phyloP scores from a whole-genome alignment of 1,140 invertebrate species.

The Microplitis mediator region DNA sequence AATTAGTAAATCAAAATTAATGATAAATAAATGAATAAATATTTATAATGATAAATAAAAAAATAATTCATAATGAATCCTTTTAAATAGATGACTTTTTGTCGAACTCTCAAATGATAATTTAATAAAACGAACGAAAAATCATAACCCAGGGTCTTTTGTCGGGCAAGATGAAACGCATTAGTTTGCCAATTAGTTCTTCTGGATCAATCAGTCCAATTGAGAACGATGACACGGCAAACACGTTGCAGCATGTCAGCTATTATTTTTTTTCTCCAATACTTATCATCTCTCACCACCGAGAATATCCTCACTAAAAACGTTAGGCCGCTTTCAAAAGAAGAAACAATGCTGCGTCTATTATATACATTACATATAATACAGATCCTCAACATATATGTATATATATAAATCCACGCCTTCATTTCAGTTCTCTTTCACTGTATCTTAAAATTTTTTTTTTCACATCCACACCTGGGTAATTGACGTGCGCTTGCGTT shows the following conservation, averaged over 20 bases:
- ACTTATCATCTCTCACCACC: neutral
- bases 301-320: neutral
- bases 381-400: neutral
- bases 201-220: conserved; percentile 15
- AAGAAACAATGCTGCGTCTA: neutral
- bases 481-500: conserved; percentile 1
- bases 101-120: neutral
- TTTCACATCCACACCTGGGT: neutral
- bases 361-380: too few relatives aligned
- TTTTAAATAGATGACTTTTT: neutral
- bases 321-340: neutral
- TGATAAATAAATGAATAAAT: too few relatives aligned
- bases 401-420: neutral
- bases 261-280: neutral
- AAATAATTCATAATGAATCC: too few relatives aligned
- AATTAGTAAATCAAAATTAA: too few relatives aligned
- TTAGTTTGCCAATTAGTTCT: conserved; percentile 22
- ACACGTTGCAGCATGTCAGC: neutral
- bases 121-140: neutral
- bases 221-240: conserved; percentile 16
- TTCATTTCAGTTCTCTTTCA: neutral
- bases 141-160: neutral
- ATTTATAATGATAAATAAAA: too few relatives aligned
- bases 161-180: conserved; percentile 14
- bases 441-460: neutral